Percentiles rank a stretch among this genome's conserved stretches.
phyloP scores from a whole-genome alignment of 1,140 invertebrate species.

The Oppia nitens region DNA sequence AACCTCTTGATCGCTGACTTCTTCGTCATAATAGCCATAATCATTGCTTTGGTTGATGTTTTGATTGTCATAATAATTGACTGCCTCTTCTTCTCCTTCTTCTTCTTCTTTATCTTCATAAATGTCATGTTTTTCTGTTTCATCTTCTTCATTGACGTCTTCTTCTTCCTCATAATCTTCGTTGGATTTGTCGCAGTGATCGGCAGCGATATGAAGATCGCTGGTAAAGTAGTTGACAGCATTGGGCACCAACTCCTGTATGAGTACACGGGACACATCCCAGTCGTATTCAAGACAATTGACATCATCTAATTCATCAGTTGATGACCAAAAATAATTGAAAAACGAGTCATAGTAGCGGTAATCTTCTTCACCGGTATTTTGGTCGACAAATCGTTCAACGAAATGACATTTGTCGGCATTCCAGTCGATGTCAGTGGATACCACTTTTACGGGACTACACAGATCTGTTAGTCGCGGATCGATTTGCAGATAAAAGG shows the following conservation, averaged over 20 bases:
- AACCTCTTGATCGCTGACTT: no score
- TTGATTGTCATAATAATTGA: no score
- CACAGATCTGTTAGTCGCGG: not conserved
- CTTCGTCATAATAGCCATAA: no score
- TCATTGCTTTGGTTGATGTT: no score
- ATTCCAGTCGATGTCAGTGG: not conserved
- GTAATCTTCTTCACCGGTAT: not conserved
- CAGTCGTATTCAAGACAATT: not conserved
- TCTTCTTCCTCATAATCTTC: not conserved
- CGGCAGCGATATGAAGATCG: not conserved
- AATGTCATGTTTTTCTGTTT: no score
- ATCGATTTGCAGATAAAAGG: not conserved
- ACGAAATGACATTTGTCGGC: not conserved
- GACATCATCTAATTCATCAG: not conserved
- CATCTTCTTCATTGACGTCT: not conserved
- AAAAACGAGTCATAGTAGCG: no score
- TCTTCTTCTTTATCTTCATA: no score
- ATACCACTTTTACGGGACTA: not conserved
- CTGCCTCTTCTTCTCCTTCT: no score
- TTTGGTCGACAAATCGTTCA: not conserved
- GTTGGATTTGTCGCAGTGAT: not conserved
- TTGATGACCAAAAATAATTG: not conserved
- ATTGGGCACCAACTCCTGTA: no score
- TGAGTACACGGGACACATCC: no score
- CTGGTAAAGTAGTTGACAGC: not conserved